These are phyloP conservation scores for Anas acuta DNA, from an alignment of 2,797 vertebrate species.

Conservation along the genomic window DNA sequence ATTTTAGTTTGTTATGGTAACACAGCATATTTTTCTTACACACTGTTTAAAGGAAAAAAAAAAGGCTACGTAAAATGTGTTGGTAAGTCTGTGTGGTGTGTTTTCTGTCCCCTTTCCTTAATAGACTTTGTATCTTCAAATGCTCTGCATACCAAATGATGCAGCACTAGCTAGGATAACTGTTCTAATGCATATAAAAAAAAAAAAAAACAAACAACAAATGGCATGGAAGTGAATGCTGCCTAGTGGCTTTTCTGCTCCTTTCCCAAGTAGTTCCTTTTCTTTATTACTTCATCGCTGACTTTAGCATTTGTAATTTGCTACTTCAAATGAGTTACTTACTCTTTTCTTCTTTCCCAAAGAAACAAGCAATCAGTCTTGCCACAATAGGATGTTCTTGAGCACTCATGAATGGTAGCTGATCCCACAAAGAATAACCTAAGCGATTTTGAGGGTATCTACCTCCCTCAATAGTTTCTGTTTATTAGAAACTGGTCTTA, in stretches of 20 bases:
- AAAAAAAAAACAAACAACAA: background rate
- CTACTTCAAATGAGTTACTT: background rate
- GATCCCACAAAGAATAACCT: background rate
- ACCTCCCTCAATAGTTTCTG: no score
- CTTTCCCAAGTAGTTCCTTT: background rate
- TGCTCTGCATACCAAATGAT: constrained; percentile 8
- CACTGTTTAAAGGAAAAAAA: constrained; percentile 29
- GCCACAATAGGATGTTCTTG: background rate
- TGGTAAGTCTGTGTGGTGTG: constrained; percentile 47
- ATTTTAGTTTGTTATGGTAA: constrained; percentile 63
- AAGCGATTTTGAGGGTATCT: background rate
- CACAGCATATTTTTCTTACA: constrained; percentile 64
- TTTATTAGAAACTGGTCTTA: background rate
- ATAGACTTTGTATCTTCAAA: constrained; percentile 42
- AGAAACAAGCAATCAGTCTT: background rate
- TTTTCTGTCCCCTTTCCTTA: constrained; percentile 23
- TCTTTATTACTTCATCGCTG: background rate
- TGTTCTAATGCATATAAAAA: background rate
- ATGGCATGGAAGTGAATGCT: constrained; percentile 22
- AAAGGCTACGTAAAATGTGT: background rate
- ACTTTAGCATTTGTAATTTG: background rate
- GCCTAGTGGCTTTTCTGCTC: background rate
- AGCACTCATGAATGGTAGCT: background rate
- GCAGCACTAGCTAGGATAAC: constrained; percentile 61
- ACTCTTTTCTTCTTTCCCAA: background rate